These are phyloP conservation scores for Oreortyx pictus DNA, from an alignment of 2,797 vertebrate genomes.

Conservation along the genomic window DNA sequence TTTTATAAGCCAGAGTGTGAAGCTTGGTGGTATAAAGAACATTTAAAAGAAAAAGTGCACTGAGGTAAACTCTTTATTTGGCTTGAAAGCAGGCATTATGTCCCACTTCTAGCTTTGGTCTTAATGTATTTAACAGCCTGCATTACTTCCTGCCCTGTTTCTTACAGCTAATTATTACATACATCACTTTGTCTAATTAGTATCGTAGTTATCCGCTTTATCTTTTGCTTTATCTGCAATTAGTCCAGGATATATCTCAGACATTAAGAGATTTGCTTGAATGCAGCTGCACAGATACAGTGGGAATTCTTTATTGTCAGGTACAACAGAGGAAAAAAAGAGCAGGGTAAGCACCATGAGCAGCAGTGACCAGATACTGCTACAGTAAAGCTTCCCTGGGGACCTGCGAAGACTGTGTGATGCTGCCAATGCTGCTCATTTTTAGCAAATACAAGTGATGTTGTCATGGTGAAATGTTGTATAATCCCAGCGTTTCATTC, in stretches of 20 bases:
- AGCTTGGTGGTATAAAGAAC: background rate
- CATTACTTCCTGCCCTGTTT: background rate
- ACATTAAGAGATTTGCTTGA: background rate
- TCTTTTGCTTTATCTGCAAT: background rate
- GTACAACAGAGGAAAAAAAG: background rate
- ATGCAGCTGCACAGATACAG: background rate
- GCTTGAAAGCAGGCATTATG: conserved; percentile 4
- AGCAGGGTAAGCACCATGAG: background rate
- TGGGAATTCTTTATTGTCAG: background rate
- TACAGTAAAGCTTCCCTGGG: background rate
- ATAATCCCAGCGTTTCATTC: background rate
- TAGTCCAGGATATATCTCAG: background rate
- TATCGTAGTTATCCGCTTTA: background rate
- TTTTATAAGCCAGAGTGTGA: background rate
- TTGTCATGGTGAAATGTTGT: background rate
- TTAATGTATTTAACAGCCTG: background rate
- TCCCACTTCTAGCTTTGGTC: background rate
- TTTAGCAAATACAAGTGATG: background rate
- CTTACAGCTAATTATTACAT: background rate
- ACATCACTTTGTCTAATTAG: background rate
- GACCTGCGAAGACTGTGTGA: background rate
- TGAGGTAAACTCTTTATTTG: conserved; percentile 8
- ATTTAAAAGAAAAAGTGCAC: background rate
- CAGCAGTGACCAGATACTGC: background rate
- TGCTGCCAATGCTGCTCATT: background rate